Percentiles rank a stretch among this genome's conserved stretches.
Evolutionary conservation across 2,888 invertebrate species (phyloP).

Genomic region (Laothoe populi): DNA sequence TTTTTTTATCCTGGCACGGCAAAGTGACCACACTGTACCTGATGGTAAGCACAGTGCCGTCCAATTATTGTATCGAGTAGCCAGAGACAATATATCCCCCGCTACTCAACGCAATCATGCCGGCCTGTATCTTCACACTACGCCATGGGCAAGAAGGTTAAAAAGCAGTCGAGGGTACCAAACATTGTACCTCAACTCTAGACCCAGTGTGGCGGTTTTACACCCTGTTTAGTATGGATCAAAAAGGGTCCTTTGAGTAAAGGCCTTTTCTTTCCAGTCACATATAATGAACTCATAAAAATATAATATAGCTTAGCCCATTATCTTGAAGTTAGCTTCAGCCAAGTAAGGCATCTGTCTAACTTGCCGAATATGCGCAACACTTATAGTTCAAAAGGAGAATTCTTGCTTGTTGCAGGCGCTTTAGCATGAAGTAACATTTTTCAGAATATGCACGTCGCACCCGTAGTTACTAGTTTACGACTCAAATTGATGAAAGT

Average conservation of each 20-base stretch:
- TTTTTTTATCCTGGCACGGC: too few species aligned
- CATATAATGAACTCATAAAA: background rate
- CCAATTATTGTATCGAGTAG: too few species aligned
- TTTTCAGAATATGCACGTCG: constrained; percentile 17
- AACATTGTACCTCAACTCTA: too few species aligned
- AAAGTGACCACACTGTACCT: too few species aligned
- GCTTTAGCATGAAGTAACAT: background rate
- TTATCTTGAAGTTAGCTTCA: background rate
- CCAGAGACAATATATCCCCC: too few species aligned
- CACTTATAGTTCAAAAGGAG: constrained; percentile 14
- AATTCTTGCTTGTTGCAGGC: background rate
- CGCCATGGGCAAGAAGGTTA: too few species aligned
- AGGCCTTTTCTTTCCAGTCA: background rate
- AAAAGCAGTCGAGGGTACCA: too few species aligned
- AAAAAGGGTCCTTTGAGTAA: background rate
- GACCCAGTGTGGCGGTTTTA: too few species aligned
- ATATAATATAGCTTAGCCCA: background rate
- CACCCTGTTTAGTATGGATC: too few species aligned
- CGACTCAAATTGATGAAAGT: constrained; percentile 12
- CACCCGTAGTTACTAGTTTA: constrained; percentile 1
- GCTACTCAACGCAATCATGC: too few species aligned
- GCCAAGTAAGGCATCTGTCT: background rate
- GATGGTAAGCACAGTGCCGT: too few species aligned
- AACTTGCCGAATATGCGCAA: constrained; percentile 4
- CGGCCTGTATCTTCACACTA: too few species aligned